These are phyloP conservation scores for Dolichoris vasculosae DNA, from an alignment of 1,140 invertebrate species.

Conservation along the genomic window DNA sequence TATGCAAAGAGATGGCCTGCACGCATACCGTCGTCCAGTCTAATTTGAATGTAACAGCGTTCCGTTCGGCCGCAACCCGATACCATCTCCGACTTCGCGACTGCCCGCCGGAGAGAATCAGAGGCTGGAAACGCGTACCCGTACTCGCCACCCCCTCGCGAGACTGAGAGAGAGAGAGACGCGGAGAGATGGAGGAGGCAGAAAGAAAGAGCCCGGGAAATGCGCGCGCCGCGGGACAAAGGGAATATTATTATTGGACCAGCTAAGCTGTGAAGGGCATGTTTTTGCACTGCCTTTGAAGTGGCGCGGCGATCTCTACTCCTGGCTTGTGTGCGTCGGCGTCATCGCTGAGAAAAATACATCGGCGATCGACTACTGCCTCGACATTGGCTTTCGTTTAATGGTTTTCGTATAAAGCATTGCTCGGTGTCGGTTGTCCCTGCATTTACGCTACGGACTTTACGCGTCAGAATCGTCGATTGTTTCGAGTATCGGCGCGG, in stretches of 20 bases:
- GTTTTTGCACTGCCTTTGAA: constrained; percentile 39
- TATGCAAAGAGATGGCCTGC: constrained; percentile 35
- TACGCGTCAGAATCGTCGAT: constrained; percentile 20
- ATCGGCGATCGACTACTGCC: constrained; percentile 28
- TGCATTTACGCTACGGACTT: neutral
- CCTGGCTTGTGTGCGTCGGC: neutral
- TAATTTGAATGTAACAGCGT: constrained; percentile 76
- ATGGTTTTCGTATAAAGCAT: neutral
- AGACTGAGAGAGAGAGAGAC: neutral
- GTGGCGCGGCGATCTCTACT: constrained; percentile 17
- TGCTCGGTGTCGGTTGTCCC: neutral
- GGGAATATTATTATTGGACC: constrained; percentile 51
- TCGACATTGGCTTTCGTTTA: neutral
- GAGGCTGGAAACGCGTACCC: constrained; percentile 14
- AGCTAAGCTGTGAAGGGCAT: constrained; percentile 33
- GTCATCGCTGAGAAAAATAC: constrained; percentile 41
- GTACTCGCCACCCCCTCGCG: neutral
- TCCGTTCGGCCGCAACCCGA: constrained; percentile 72
- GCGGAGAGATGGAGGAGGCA: neutral
- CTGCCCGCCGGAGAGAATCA: neutral
- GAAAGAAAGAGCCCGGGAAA: neutral
- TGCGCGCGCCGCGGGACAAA: constrained; percentile 27
- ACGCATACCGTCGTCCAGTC: constrained; percentile 73
- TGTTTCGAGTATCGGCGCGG: constrained; percentile 16
- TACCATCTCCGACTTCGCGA: constrained; percentile 67